Evolutionary conservation across 2,797 vertebrate species (phyloP), one percentile per base, ranked within the genome.

Genomic region (Scarus forsteni): DNA sequence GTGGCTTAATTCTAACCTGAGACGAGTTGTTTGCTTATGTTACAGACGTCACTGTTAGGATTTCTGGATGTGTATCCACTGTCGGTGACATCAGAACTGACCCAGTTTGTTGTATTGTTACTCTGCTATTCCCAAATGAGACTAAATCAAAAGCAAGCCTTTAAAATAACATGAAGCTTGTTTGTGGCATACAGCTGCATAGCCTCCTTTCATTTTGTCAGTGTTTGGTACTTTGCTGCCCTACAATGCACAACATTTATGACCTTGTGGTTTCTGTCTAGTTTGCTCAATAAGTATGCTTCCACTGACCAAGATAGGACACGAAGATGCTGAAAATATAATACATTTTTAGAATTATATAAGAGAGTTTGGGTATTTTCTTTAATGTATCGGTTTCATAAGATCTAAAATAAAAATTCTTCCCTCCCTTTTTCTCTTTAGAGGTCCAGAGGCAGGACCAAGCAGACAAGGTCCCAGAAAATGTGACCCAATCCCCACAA

Each of bases 31-130:
- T 27, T 6, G 50, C 36, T 72, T 46, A 57, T 54, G 34, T 9
- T 27, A 1, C 15, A 11, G 7, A 46, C 10, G 42, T 56, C 55
- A 42, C 51, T 1, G 15, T 53, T 1, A 0, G 76, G 77, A 76
- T 38, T n/a, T 64, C 60, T 53, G 48, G 39, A 5, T 53, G 54
- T 3, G 1, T 3, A 3, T 52, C 63, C 43, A 75, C 69, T 66
- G 58, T 65, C 70, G n/a, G 3, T 66, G 73, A 65, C 11, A 39
- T 19, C 34, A 6, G 48, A 8, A 6, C 10, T 68, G 59, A 3
- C 57, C 72, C 73, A 5, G 10, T 85, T 79, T 55, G 11, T 50
- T 70, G 72, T 18, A 38, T 79, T 67, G 83, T 70, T 60, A 54
- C 6, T 42, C 55, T 50, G 16, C 57, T 70, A 11, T 82, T 62